A percentile compares a stretch with the other conserved stretches of the same genome.
phyloP scores from a whole-genome alignment of 2,888 invertebrate species.

The Acanthoscelides obtectus region DNA sequence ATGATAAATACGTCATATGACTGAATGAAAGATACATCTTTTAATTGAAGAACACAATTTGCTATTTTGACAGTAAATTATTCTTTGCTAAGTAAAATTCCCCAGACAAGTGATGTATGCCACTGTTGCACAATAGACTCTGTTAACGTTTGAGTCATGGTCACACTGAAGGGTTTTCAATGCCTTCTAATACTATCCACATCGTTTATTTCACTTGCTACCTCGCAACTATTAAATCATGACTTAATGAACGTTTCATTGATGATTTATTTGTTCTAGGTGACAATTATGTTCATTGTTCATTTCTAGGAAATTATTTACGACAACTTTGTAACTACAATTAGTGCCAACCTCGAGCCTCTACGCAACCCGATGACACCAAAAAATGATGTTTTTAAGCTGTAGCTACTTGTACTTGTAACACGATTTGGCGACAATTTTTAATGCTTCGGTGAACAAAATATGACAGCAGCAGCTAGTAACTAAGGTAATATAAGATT shows the following conservation, averaged over 20 bases:
- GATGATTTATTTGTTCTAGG: not conserved
- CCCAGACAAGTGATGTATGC: too few relatives aligned
- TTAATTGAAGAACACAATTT: too few relatives aligned
- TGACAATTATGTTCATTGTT: not conserved
- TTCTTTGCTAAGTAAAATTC: too few relatives aligned
- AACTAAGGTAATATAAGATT: too few relatives aligned
- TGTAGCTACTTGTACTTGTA: not conserved
- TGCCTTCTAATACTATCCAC: not conserved
- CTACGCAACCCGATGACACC: not conserved
- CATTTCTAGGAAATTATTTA: not conserved
- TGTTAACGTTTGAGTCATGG: too few relatives aligned
- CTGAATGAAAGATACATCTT: too few relatives aligned
- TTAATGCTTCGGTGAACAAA: not conserved
- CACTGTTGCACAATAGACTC: too few relatives aligned
- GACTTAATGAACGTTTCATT: not conserved
- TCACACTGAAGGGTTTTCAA: too few relatives aligned
- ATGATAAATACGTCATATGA: too few relatives aligned
- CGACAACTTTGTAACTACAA: not conserved
- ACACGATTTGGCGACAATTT: not conserved
- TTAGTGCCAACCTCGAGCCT: not conserved
- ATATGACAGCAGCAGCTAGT: too few relatives aligned
- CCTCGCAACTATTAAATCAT: not conserved
- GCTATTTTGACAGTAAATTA: too few relatives aligned
- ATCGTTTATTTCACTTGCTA: not conserved
- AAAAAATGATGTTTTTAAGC: not conserved